Evolutionary conservation across 1,140 invertebrate genomes (phyloP), one percentile per base, ranked within the genome.

Genomic region (Caenorhabditis briggsae): DNA sequence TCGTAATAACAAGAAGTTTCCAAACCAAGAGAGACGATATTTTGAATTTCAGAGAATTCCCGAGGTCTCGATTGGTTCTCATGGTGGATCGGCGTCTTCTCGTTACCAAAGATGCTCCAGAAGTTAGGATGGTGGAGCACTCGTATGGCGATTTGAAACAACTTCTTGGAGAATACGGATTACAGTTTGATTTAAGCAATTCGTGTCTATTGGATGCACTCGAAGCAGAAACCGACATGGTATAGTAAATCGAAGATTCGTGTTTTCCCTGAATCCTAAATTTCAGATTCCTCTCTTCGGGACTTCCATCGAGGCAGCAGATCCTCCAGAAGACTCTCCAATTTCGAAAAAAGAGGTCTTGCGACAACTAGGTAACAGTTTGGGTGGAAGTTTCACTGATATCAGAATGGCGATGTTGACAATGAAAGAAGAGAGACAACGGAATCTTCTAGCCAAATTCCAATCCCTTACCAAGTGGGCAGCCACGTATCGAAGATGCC

Each of bases 341-440:
- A 59, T 84, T 14, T 84, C 59, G 20, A 74, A 64, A 41, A 83
- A 82, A 20, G 55, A 83, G 6, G 74, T 88, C 20, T 53, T 84
- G 20, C 53, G 83, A 43, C 20, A 61, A 23, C 43, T 85, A 8
- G 82, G 48, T 3, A 74, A 59, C n/a, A 48, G 25, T 59, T 65
- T 91, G n/a, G 89, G 90, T 61, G 91, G 90, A n/a, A n/a, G 87
- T 0, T 92, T 91, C 59, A 82, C 92, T 18, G 88, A 88, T 23
- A 86, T 91, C 9, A 59, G 91, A 70, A 48, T 84, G 58, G 90
- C 90, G 5, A 92, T 92, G 91, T 56, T 91, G 23, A 92, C 87
- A 23, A 78, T 91, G 61, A 25, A 12, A 41, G 83, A 83, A 18
- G 89, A 92, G 55, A 18, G 88, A 41, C 65, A 91, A 18, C 83